phyloP scores from a whole-genome alignment of 2,113 vertebrate genomes.

The Seriola quinqueradiata region DNA sequence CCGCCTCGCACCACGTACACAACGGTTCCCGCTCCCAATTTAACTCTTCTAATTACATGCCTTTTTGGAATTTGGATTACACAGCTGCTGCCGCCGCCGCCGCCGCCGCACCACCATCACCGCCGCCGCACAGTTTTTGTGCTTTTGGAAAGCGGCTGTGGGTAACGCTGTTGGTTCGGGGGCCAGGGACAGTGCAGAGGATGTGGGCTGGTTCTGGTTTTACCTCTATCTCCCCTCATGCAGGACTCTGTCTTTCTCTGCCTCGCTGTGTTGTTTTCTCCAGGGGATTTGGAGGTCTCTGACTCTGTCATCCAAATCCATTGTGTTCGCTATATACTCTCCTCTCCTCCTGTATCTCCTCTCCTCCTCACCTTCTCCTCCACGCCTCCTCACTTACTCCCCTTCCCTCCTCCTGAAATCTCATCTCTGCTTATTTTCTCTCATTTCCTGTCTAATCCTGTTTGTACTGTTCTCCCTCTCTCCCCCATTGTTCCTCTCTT shows the following conservation, averaged over 20 bases:
- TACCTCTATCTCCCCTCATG: constrained; percentile 73
- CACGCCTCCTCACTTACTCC: background rate
- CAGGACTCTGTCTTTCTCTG: constrained; percentile 59
- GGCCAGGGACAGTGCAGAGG: constrained; percentile 42
- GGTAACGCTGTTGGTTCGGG: constrained; percentile 34
- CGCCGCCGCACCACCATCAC: no score
- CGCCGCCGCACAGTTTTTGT: constrained; percentile 35
- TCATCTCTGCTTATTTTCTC: constrained; percentile 18
- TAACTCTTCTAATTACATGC: constrained; percentile 70
- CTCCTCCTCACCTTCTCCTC: constrained; percentile 36
- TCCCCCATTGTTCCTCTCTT: constrained; percentile 3
- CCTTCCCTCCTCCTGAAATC: background rate
- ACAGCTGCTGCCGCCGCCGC: background rate
- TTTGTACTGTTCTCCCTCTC: constrained; percentile 3
- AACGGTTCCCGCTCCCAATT: constrained; percentile 53
- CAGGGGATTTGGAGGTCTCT: constrained; percentile 67
- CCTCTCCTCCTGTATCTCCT: constrained; percentile 26
- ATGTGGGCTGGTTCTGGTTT: constrained; percentile 61
- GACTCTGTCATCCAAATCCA: constrained; percentile 66
- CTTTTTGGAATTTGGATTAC: constrained; percentile 63
- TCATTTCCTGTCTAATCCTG: constrained; percentile 42
- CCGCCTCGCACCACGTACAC: constrained; percentile 15
- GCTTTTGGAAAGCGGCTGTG: constrained; percentile 44
- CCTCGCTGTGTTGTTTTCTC: constrained; percentile 66
- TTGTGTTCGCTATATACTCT: constrained; percentile 50